Conservation (phyloP, 1,140 invertebrate species). For the Arctopsyche grandis region DNA sequence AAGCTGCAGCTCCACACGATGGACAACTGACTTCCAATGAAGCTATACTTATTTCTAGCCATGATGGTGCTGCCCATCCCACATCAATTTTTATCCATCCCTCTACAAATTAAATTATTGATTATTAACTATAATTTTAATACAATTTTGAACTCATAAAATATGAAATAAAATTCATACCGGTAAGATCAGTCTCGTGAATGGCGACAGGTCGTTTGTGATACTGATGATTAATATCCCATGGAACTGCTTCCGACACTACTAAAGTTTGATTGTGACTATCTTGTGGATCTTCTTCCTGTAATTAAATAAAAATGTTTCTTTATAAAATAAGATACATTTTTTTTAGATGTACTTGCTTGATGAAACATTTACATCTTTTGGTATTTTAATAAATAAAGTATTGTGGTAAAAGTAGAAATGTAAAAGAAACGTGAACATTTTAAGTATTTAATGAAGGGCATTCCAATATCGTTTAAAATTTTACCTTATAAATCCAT, state of each 20-base stretch:
- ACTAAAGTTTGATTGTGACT: slow-evolving; percentile 78
- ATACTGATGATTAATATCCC: slow-evolving; percentile 75
- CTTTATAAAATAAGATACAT: background rate
- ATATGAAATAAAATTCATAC: slow-evolving; percentile 58
- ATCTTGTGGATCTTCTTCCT: slow-evolving; percentile 61
- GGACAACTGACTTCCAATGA: slow-evolving; percentile 79
- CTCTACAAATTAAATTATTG: slow-evolving; percentile 65
- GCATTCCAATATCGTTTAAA: background rate
- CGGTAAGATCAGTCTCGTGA: slow-evolving; percentile 73
- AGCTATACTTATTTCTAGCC: slow-evolving; percentile 75
- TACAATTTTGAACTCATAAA: slow-evolving; percentile 5
- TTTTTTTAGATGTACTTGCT: too few species aligned
- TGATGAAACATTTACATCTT: too few species aligned
- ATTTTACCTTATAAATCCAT: slow-evolving; percentile 85
- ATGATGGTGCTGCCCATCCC: slow-evolving; percentile 75
- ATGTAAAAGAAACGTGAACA: too few species aligned
- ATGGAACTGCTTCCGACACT: slow-evolving; percentile 81
- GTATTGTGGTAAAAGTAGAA: too few species aligned
- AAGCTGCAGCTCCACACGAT: slow-evolving; percentile 72
- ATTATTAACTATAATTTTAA: background rate
- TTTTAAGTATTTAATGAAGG: too few species aligned
- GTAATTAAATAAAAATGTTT: slow-evolving; percentile 18
- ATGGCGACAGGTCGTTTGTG: slow-evolving; percentile 80
- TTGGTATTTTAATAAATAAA: too few species aligned
- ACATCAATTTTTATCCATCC: slow-evolving; percentile 85